Base-by-base conservation (phyloP, 2,113 vertebrate genomes). In the Anseranas semipalmata region DNA sequence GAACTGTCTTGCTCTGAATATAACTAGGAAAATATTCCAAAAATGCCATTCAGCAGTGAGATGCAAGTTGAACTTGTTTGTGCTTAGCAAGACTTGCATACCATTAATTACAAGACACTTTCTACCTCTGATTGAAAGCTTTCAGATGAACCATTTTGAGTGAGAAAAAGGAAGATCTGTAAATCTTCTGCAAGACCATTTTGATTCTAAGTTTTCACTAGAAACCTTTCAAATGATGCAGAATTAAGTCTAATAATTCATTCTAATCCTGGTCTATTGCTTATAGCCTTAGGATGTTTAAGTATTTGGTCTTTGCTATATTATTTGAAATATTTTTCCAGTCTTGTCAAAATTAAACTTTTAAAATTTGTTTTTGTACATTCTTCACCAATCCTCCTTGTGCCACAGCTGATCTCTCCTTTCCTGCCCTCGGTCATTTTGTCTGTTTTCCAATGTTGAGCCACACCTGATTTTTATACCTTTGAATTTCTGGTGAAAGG, bases 321-420 rank as follows among this genome's bases (percentile, higher is more conserved):
- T 1, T 46, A 25, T 52, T 70, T 45, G 27, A 45, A 85, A 82
- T 43, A 48, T 3, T 67, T 67, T 50, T 73, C 32, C 16, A n/a
- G 2, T 43, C 92, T 72, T 82, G 21, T 41, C 30, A 59, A 75
- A 74, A 75, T 37, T 37, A 84, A 63, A 2, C 9, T 43, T 59
- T 63, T 28, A 30, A 60, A 81, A n/a, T 2, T 21, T 20, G 3
- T 12, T 59, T 82, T 59, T 32, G 33, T 67, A 24, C 3, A 19
- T 87, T 90, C 6, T 82, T 63, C 19, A 45, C 2, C 18, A 74
- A 3, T 43, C 4, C 10, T 86, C 0, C 10, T 6, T 4, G 25
- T 4, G 0, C 1, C 19, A 6, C 35, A 59, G 1, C 4, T 62
- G 12, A 58, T 7, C 2, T 1, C 2, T 30, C 3, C 9, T 28